phyloP scores from a whole-genome alignment of 2,888 invertebrate species.

The Eilema sororculum region DNA sequence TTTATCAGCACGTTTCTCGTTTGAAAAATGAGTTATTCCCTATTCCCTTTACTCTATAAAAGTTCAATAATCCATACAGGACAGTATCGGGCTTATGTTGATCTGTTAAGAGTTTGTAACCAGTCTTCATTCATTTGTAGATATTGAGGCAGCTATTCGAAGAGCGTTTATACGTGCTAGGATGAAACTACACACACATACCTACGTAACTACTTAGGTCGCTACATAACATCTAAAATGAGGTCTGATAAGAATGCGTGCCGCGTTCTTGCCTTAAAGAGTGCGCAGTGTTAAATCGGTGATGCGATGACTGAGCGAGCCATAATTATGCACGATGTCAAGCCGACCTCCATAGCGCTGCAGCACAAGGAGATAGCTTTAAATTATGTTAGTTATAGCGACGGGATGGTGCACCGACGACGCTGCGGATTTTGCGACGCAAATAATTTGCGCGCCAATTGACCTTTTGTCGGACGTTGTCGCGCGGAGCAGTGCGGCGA shows the following conservation, averaged over 20 bases:
- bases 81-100: constrained; percentile 23
- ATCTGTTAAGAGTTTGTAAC: constrained; percentile 34
- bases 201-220: constrained; percentile 31
- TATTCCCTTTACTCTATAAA: background rate
- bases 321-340: constrained; percentile 31
- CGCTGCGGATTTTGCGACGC: constrained; percentile 83
- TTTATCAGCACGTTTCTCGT: background rate
- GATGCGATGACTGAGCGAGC: constrained; percentile 39
- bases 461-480: constrained; percentile 85
- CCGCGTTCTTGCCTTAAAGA: constrained; percentile 59
- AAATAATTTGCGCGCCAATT: constrained; percentile 87
- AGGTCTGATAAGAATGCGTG: constrained; percentile 64
- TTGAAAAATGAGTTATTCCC: background rate
- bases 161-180: constrained; percentile 24
- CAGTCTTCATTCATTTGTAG: constrained; percentile 24
- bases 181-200: constrained; percentile 24
- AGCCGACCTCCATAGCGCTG: constrained; percentile 37
- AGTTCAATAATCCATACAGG: background rate
- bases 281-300: constrained; percentile 47
- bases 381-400: constrained; percentile 52
- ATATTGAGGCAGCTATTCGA: constrained; percentile 27
- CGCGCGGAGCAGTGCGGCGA: constrained; percentile 70
- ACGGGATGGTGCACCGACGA: constrained; percentile 71
- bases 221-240: constrained; percentile 55
- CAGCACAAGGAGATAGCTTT: constrained; percentile 45